Evolutionary conservation across 1,140 invertebrate species (phyloP).

Genomic region (Xylocopa sonorina): DNA sequence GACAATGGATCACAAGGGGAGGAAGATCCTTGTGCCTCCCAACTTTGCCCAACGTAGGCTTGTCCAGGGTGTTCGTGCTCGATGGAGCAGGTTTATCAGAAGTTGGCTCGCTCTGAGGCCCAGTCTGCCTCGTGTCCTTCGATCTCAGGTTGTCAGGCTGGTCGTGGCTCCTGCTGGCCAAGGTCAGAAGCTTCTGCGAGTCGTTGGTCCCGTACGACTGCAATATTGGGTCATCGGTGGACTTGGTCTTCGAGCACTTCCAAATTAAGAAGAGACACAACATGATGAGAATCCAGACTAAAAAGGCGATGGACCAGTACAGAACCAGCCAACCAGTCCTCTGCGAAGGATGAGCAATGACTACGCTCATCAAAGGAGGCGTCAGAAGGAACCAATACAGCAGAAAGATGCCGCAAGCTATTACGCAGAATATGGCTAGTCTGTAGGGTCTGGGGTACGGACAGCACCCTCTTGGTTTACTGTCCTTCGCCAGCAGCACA

Average conservation of each 20-base stretch:
- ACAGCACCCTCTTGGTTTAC: background rate
- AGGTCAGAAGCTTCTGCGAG: no score
- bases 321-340: conserved; percentile 52
- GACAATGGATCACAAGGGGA: conserved; percentile 61
- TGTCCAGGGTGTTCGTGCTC: background rate
- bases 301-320: conserved; percentile 72
- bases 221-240: background rate
- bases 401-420: conserved; percentile 70
- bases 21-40: conserved; percentile 49
- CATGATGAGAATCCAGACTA: conserved; percentile 74
- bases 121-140: background rate
- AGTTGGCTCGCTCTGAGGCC: background rate
- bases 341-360: no score
- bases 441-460: background rate
- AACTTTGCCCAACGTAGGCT: background rate
- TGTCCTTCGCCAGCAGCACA: background rate
- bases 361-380: conserved; percentile 68
- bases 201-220: conserved; percentile 44
- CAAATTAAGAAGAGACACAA: conserved; percentile 65
- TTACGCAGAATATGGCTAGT: conserved; percentile 46
- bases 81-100: background rate
- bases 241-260: conserved; percentile 45
- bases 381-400: conserved; percentile 77
- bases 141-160: background rate
- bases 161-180: background rate